These are phyloP conservation scores for Callyntrura sp. DNA, from an alignment of 2,888 invertebrate genomes.

Conservation along the genomic window DNA sequence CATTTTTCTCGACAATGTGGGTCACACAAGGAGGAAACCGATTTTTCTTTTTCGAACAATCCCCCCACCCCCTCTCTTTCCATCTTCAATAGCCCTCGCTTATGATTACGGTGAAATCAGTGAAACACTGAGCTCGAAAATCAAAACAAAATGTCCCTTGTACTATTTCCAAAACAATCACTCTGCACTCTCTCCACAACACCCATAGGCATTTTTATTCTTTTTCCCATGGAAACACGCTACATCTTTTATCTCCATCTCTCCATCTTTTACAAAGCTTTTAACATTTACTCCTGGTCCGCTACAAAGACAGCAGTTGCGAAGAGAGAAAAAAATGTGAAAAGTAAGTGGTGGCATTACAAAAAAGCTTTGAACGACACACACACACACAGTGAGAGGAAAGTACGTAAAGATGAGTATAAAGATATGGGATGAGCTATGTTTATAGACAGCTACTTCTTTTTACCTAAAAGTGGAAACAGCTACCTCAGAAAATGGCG, in stretches of 20 bases:
- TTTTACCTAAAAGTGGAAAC: neutral
- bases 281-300: neutral
- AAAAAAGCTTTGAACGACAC: neutral
- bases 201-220: no score
- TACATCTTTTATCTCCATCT: no score
- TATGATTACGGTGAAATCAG: no score
- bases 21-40: neutral
- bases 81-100: no score
- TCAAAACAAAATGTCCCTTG: no score
- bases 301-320: neutral
- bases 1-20: neutral
- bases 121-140: no score
- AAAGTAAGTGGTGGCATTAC: neutral
- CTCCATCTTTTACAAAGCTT: neutral
- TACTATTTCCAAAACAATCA: no score
- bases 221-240: no score
- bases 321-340: neutral
- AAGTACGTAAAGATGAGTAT: slow-evolving; percentile 23
- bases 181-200: no score
- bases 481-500: neutral
- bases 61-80: no score
- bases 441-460: neutral
- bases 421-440: slow-evolving; percentile 30
- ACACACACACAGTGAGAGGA: neutral
- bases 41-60: neutral